Evolutionary conservation across 2,888 invertebrate species (phyloP).

Genomic region (Nemotelus pantherinus): DNA sequence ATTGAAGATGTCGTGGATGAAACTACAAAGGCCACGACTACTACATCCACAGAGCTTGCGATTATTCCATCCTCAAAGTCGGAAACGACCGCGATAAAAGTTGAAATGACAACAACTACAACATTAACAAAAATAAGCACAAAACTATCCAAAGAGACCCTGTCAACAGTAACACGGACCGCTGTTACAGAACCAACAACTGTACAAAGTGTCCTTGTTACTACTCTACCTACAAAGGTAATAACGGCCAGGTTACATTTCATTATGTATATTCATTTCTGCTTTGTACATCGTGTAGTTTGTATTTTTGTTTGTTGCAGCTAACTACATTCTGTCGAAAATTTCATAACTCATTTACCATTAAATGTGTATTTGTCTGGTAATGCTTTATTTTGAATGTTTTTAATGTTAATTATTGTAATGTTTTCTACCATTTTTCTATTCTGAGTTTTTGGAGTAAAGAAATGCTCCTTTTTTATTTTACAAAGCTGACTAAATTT

Average conservation of each 20-base stretch:
- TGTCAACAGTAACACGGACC: conserved; percentile 46
- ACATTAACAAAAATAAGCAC: conserved; percentile 41
- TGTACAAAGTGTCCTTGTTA: conserved; percentile 47
- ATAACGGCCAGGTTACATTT: conserved; percentile 40
- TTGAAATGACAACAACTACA: conserved; percentile 44
- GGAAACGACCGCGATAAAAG: conserved; percentile 3
- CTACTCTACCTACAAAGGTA: conserved; percentile 40
- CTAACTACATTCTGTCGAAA: neutral
- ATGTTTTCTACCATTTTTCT: neutral
- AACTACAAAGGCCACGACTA: conserved; percentile 31
- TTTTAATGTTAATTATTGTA: neutral
- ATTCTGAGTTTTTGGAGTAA: too few species aligned
- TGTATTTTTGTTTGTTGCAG: conserved; percentile 2
- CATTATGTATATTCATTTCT: conserved; percentile 17
- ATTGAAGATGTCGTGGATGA: conserved; percentile 47
- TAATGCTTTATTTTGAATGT: neutral
- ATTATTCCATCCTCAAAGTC: conserved; percentile 24
- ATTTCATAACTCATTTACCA: conserved; percentile 3
- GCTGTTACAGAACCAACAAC: conserved; percentile 50
- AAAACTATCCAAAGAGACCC: conserved; percentile 4
- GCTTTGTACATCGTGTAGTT: conserved; percentile 27
- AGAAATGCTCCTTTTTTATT: too few species aligned
- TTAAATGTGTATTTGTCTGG: neutral
- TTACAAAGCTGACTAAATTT: too few species aligned
- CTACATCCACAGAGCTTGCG: conserved; percentile 47